Percentiles rank a stretch among this genome's conserved stretches.
phyloP scores from a whole-genome alignment of 2,888 invertebrate genomes.

The Nesidiocoris tenuis region DNA sequence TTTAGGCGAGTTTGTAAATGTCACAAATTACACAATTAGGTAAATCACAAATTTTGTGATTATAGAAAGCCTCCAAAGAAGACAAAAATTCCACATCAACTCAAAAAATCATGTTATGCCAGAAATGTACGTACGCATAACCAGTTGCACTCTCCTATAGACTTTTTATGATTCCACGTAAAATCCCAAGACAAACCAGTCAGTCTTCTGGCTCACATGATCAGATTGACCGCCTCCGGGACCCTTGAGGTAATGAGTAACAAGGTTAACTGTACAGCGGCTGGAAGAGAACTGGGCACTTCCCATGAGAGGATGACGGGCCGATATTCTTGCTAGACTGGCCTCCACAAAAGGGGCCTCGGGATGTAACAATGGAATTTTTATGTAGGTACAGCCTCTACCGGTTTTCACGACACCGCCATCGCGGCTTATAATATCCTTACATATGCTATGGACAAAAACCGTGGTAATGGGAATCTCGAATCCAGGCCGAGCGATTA shows the following conservation, averaged over 20 bases:
- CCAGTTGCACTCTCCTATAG: too few species aligned
- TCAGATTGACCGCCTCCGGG: not conserved
- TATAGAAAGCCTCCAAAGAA: too few species aligned
- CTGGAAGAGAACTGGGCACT: slow-evolving; percentile 14
- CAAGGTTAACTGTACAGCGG: slow-evolving; percentile 28
- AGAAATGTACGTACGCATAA: too few species aligned
- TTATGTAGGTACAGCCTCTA: not conserved
- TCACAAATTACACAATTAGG: too few species aligned
- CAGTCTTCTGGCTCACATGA: not conserved
- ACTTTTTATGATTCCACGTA: not conserved
- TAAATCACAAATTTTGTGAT: too few species aligned
- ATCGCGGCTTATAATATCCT: not conserved
- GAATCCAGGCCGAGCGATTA: not conserved
- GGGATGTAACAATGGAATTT: slow-evolving; percentile 6
- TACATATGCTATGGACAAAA: not conserved
- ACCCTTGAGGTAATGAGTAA: slow-evolving; percentile 13
- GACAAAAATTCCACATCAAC: too few species aligned
- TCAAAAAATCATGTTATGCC: too few species aligned
- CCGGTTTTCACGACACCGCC: not conserved
- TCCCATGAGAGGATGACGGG: slow-evolving; percentile 21
- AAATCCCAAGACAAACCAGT: not conserved
- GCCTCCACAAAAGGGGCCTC: not conserved
- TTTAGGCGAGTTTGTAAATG: too few species aligned
- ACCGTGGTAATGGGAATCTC: not conserved
- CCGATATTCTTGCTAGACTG: not conserved